These are phyloP conservation scores for Andrena haemorrhoa DNA, from an alignment of 2,888 invertebrate genomes.

Conservation along the genomic window DNA sequence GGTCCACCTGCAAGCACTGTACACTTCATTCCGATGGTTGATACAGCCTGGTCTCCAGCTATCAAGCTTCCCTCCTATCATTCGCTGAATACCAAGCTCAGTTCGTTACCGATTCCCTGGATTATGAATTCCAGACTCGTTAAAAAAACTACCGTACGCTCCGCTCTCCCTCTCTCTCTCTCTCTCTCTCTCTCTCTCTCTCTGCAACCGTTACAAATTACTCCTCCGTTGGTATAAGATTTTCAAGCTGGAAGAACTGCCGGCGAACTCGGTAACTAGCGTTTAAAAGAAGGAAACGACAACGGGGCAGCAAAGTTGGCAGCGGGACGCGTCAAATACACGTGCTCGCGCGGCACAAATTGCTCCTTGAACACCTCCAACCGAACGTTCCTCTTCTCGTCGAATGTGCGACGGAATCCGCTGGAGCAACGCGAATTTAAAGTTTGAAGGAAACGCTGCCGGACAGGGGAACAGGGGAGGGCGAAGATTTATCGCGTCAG, in stretches of 20 bases:
- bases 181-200: too few relatives aligned
- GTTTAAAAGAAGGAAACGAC: background rate
- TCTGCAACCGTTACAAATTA: too few relatives aligned
- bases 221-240: background rate
- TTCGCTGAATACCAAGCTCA: background rate
- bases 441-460: slow-evolving; percentile 1
- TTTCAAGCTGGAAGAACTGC: background rate
- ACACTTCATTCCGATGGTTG: background rate
- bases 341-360: slow-evolving; percentile 11
- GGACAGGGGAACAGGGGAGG: too few relatives aligned
- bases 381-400: background rate
- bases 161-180: too few relatives aligned
- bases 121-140: background rate
- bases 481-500: slow-evolving; percentile 35
- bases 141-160: background rate
- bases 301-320: background rate
- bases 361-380: slow-evolving; percentile 1
- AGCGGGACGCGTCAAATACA: slow-evolving; percentile 14
- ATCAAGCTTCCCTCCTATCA: background rate
- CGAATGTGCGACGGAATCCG: background rate
- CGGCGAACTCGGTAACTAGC: background rate
- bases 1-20: slow-evolving; percentile 4
- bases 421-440: slow-evolving; percentile 29
- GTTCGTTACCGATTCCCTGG: background rate
- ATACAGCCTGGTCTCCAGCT: background rate